Evolutionary conservation across 2,888 invertebrate genomes (phyloP).

Genomic region (Caenorhabditis zanzibari): DNA sequence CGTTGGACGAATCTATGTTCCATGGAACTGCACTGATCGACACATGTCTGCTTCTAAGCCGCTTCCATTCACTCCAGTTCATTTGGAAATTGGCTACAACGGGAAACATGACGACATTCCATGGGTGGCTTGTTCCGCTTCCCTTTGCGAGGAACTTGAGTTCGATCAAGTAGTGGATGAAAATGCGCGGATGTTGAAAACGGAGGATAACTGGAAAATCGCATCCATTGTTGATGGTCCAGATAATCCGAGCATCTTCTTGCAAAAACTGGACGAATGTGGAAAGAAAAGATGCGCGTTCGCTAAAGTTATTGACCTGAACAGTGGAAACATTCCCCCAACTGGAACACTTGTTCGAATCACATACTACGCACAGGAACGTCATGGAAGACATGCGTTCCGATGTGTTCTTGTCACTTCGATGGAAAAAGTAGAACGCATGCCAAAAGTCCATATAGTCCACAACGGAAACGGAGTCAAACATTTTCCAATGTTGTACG

Average conservation of each 20-base stretch:
- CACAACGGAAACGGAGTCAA: slow-evolving; percentile 45
- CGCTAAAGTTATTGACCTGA: slow-evolving; percentile 73
- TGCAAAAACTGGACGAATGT: slow-evolving; percentile 13
- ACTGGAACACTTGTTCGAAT: slow-evolving; percentile 49
- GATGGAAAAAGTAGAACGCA: slow-evolving; percentile 58
- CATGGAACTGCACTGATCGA: slow-evolving; percentile 55
- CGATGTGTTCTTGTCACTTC: slow-evolving; percentile 72
- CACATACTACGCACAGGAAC: slow-evolving; percentile 62
- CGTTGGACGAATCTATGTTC: slow-evolving; percentile 74
- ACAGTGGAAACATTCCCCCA: slow-evolving; percentile 66
- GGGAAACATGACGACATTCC: slow-evolving; percentile 76
- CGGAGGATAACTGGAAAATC: slow-evolving; percentile 72
- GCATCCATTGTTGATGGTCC: slow-evolving; percentile 66
- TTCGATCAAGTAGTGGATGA: slow-evolving; percentile 8
- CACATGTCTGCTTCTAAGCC: slow-evolving; percentile 14
- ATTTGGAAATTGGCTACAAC: slow-evolving; percentile 67
- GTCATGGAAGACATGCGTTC: slow-evolving; percentile 72
- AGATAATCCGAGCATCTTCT: slow-evolving; percentile 48
- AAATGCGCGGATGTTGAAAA: slow-evolving; percentile 69
- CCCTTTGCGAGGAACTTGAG: slow-evolving; percentile 33
- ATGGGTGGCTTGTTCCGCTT: slow-evolving; percentile 66
- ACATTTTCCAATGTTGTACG: slow-evolving; percentile 6
- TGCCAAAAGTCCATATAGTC: slow-evolving; percentile 54
- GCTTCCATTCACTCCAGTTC: slow-evolving; percentile 62
- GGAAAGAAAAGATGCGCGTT: slow-evolving; percentile 63